Percentiles rank a stretch among this genome's conserved stretches.
phyloP scores from a whole-genome alignment of 2,888 invertebrate genomes.

The Ecliptopera silaceata region DNA sequence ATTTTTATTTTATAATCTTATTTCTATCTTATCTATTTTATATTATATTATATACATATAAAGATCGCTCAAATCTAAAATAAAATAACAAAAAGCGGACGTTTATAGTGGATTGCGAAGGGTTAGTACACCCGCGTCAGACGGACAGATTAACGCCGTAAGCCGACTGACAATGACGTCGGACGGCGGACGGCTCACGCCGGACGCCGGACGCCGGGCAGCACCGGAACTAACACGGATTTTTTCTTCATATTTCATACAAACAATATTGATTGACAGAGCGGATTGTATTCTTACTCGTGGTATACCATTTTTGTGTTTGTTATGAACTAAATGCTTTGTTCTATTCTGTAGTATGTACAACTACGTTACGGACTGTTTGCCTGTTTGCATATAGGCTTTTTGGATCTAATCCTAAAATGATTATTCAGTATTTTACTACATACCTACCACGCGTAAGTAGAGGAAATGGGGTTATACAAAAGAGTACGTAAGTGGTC shows the following conservation, averaged over 20 bases:
- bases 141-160: conserved; percentile 60
- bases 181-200: too few species aligned
- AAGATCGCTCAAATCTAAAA: conserved; percentile 18
- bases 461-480: too few species aligned
- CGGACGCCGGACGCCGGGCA: conserved; percentile 18
- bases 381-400: too few species aligned
- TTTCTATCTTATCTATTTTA: too few species aligned
- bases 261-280: conserved; percentile 25
- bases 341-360: too few species aligned
- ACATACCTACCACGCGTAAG: too few species aligned
- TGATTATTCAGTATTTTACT: too few species aligned
- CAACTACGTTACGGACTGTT: too few species aligned
- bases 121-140: conserved; percentile 45
- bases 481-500: too few species aligned
- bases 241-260: conserved; percentile 28
- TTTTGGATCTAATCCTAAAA: too few species aligned
- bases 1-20: too few species aligned
- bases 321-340: too few species aligned
- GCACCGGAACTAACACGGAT: conserved; percentile 14
- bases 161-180: conserved; percentile 50
- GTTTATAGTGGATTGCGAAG: conserved; percentile 19
- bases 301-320: neutral
- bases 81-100: conserved; percentile 17
- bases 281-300: neutral
- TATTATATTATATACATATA: neutral